Evolutionary conservation across 1,140 invertebrate genomes (phyloP).

Genomic region (Bombus consobrinus): DNA sequence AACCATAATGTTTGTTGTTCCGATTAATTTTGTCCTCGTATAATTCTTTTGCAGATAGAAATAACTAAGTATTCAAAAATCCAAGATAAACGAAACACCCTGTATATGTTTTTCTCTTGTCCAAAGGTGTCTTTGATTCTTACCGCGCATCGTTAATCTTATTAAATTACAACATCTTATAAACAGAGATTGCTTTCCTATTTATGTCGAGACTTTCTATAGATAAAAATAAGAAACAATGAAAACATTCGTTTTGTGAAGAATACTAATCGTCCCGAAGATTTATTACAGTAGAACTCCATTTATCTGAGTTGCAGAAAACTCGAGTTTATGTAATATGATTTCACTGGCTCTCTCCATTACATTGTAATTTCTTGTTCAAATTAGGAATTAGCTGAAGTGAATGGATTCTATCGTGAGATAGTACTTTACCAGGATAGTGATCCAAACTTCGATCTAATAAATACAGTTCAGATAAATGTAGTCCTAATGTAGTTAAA

Average conservation of each 20-base stretch:
- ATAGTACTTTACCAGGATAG: not conserved
- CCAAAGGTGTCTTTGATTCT: not conserved
- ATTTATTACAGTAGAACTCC: not conserved
- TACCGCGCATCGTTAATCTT: not conserved
- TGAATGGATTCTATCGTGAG: not conserved
- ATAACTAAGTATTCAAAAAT: not conserved
- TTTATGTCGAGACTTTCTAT: not conserved
- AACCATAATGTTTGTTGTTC: not conserved
- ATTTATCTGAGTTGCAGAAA: not conserved
- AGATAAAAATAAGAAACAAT: not conserved
- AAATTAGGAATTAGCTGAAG: not conserved
- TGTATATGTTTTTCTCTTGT: not conserved
- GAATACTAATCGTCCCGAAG: not conserved
- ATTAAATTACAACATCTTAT: not conserved
- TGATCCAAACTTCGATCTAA: not conserved
- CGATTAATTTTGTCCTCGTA: not conserved
- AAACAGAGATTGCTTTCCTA: not conserved
- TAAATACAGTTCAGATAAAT: not conserved
- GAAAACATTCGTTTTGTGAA: not conserved
- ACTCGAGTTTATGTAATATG: not conserved
- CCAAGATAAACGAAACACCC: not conserved
- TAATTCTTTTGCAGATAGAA: not conserved
- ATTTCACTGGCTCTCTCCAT: not conserved
- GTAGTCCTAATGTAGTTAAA: not conserved
- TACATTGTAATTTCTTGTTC: not conserved